Evolutionary conservation across 2,113 vertebrate species (phyloP).

Genomic region (Platichthys flesus): DNA sequence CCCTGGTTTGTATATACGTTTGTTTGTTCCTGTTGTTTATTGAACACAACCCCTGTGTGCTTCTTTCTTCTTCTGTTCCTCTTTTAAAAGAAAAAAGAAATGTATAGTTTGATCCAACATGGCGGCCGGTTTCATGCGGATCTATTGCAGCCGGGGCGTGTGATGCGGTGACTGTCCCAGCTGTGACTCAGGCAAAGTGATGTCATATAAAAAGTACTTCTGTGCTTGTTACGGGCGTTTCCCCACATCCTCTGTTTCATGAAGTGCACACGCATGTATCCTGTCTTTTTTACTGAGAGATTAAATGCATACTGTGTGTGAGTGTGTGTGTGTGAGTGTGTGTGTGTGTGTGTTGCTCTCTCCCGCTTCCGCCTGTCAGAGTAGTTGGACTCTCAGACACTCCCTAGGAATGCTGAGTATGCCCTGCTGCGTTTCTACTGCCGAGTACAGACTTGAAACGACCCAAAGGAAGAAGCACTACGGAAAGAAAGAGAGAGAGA

Average conservation of each 20-base stretch:
- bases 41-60: too few relatives aligned
- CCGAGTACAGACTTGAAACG: slow-evolving; percentile 78
- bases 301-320: too few relatives aligned
- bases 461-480: slow-evolving; percentile 16
- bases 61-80: too few relatives aligned
- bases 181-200: slow-evolving; percentile 79
- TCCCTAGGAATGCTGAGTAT: slow-evolving; percentile 78
- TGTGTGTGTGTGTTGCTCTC: slow-evolving; percentile 6
- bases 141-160: slow-evolving; percentile 35
- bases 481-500: background rate
- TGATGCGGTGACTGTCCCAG: slow-evolving; percentile 73
- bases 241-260: slow-evolving; percentile 64
- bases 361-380: slow-evolving; percentile 68
- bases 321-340: background rate
- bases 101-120: slow-evolving; percentile 64
- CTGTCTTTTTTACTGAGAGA: slow-evolving; percentile 12
- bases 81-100: background rate
- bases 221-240: slow-evolving; percentile 77
- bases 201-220: slow-evolving; percentile 71
- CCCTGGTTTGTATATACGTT: too few relatives aligned
- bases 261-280: slow-evolving; percentile 30
- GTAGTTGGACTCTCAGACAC: slow-evolving; percentile 67
- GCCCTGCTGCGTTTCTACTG: slow-evolving; percentile 50
- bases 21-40: too few relatives aligned
- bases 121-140: slow-evolving; percentile 63